Conservation (phyloP, 2,113 vertebrate species). For the Ceyx melanurus region DNA sequence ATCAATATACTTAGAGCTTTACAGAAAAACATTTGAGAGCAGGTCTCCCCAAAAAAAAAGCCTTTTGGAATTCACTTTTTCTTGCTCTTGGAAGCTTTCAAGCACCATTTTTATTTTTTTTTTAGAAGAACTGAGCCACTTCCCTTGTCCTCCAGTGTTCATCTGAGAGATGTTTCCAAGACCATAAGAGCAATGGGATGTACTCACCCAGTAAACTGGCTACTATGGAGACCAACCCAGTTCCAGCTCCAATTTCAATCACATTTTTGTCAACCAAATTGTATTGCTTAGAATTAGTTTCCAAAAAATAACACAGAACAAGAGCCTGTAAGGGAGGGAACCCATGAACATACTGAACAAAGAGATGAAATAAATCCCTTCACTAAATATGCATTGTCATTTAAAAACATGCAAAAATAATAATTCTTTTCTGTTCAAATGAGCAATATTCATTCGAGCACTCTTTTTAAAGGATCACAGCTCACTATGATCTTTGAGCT, state of each 20-base stretch:
- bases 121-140: neutral
- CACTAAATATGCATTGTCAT: neutral
- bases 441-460: neutral
- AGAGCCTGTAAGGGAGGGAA: slow-evolving; percentile 80
- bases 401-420: neutral
- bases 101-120: neutral
- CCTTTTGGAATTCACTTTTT: neutral
- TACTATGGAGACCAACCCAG: slow-evolving; percentile 91
- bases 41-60: neutral
- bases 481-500: neutral
- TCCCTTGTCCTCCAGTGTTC: neutral
- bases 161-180: neutral
- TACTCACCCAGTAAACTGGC: slow-evolving; percentile 88
- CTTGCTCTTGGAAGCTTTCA: neutral
- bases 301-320: slow-evolving; percentile 92
- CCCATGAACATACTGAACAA: neutral
- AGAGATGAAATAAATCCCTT: neutral
- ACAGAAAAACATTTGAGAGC: neutral
- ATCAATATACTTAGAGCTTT: neutral
- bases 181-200: neutral
- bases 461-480: neutral
- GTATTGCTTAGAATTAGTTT: slow-evolving; percentile 83
- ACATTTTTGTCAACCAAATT: slow-evolving; percentile 87
- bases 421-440: neutral
- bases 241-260: slow-evolving; percentile 96